Evolutionary conservation across 37 sponge, comb jelly and placozoan genomes (phyloP), one percentile per base, ranked within the genome.

Genomic region (Crambe crambe): DNA sequence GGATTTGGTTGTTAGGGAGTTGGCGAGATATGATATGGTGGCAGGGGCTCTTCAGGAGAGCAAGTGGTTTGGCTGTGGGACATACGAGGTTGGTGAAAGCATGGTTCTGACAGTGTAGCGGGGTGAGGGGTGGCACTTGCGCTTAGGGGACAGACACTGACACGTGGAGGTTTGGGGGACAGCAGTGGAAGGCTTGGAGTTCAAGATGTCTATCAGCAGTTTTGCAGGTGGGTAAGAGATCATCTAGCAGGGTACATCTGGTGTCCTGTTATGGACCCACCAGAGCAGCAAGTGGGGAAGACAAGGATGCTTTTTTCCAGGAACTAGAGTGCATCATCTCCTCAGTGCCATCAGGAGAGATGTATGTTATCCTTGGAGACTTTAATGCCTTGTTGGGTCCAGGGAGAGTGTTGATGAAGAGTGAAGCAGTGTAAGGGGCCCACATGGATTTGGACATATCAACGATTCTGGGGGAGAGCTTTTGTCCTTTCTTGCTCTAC

Each of bases 401-500:
- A 56, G 72, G 3, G 27, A 60, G 27, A 40, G 17, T 2, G 47
- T 15, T 26, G 57, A 72, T 73, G 80, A 79, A 2, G 44, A 72
- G 67, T 86, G 79, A 80, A 31, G 37, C 3, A n/a, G 63, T 77
- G 75, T 64, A 12, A 57, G 79, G 39, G 86, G 61, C 63, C 3
- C 74, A 79, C 79, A 85, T 59, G 86, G 86, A 8, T 86, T 44
- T 69, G 79, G 68, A n/a, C 66, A 70, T 10, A 3, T 37, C 56
- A 86, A 86, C 39, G 86, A 86, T 41, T 72, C 86, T 47, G 86
- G 79, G 9, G 61, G 68, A 58, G 86, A 86, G 36, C 56, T 86
- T 34, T 60, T 86, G 18, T 42, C 67, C 74, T 86, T 86, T 70
- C 74, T 86, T 15, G 69, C 68, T 3, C 9, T 72, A 10, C 42